Base-by-base conservation (phyloP, 2,888 invertebrate genomes). In the Chloroclystis v-ata region DNA sequence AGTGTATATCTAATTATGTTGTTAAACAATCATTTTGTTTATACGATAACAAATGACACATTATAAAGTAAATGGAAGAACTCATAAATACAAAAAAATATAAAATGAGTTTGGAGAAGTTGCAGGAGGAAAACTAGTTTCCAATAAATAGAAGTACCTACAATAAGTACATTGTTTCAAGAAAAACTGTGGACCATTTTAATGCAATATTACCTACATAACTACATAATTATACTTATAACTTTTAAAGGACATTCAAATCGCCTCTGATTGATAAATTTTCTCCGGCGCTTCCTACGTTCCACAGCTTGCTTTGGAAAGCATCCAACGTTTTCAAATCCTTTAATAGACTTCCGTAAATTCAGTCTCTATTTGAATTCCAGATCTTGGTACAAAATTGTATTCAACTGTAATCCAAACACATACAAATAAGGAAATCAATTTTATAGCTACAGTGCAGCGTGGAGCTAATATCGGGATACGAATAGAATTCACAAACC, bases 201-300 rank as follows among this genome's bases (percentile, higher is more conserved):
- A 9, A 26, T 6, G 26, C 26, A 9, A 26, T 8, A 8, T 26
- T 26, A 8, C 26, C 7, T n/a, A n/a, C n/a, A n/a, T n/a, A n/a
- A n/a, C n/a, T n/a, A n/a, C n/a, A n/a, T n/a, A n/a, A n/a, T n/a
- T n/a, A n/a, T n/a, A 26, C 26, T 14, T 54, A 49, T 55, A 59
- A 50, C 48, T 56, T 41, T 42, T 57, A 59, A 51, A 59, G 43
- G 58, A 57, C 61, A 56, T 55, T 54, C 52, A 60, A 68, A 61
- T 52, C 37, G 53, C 49, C 48, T 56, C 32, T 61, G 59, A 63
- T 65, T 65, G 61, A 63, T 60, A 59, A 64, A 65, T 62, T 59
- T 59, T 51, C 56, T 55, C 58, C 28, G 47, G 25, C 48, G 47
- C 56, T 60, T 5, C 20, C 57, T 49, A 53, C 51, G 58, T 56